Conservation (phyloP, 2,888 invertebrate genomes). For the Hermaeophaga mercurialis region DNA sequence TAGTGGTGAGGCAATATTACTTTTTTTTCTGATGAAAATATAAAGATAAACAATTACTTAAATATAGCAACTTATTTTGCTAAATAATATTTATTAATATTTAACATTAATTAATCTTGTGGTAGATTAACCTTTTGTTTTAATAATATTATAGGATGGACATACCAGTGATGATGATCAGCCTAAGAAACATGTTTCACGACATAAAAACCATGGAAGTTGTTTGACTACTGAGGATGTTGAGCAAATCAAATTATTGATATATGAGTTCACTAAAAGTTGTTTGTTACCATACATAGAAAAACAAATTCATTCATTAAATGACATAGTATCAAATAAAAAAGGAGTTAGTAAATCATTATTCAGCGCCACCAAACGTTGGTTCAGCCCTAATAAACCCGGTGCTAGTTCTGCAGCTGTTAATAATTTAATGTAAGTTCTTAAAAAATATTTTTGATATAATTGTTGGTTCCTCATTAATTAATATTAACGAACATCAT, state of each 20-base stretch:
- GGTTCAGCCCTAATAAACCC: slow-evolving; percentile 91
- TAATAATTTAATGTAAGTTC: slow-evolving; percentile 82
- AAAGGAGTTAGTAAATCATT: slow-evolving; percentile 93
- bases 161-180: slow-evolving; percentile 42
- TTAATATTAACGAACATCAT: background rate
- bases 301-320: slow-evolving; percentile 78
- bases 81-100: no score
- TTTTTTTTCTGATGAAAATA: background rate
- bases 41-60: no score
- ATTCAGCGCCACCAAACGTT: slow-evolving; percentile 92
- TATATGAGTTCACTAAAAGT: slow-evolving; percentile 85
- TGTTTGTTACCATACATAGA: slow-evolving; percentile 92
- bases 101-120: no score
- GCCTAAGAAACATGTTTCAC: slow-evolving; percentile 30
- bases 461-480: background rate
- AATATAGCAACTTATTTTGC: no score
- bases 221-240: slow-evolving; percentile 82
- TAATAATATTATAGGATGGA: slow-evolving; percentile 43
- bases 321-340: slow-evolving; percentile 80
- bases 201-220: slow-evolving; percentile 68
- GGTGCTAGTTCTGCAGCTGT: slow-evolving; percentile 72
- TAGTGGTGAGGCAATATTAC: slow-evolving; percentile 40
- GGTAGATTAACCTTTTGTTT: no score
- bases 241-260: slow-evolving; percentile 81
- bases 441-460: background rate